Percentiles rank a stretch among this genome's conserved stretches.
These are phyloP conservation scores for Pandion haliaetus DNA, from an alignment of 2,113 vertebrate genomes.

Conservation along the genomic window DNA sequence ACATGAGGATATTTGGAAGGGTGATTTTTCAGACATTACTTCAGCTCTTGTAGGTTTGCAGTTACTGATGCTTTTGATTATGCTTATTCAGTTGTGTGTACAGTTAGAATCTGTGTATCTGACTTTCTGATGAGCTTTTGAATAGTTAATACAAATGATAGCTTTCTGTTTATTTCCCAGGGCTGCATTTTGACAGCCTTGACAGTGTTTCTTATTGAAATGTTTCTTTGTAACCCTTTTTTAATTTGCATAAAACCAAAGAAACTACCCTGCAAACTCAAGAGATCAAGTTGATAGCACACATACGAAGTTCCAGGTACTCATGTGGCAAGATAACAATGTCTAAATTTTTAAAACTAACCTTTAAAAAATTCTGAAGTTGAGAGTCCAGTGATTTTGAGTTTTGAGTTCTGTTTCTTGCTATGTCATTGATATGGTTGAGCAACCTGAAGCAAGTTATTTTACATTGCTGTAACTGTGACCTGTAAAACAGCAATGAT, in stretches of 20 bases:
- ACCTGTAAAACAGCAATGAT: neutral
- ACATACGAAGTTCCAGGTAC: neutral
- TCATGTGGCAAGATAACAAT: neutral
- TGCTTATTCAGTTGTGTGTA: neutral
- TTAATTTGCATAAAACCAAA: neutral
- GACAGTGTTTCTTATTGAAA: neutral
- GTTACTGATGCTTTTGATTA: neutral
- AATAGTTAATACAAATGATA: neutral
- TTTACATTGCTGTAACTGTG: neutral
- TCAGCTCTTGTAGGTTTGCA: neutral
- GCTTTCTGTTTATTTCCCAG: neutral
- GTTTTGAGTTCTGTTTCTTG: neutral
- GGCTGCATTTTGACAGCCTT: neutral
- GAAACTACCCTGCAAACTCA: neutral
- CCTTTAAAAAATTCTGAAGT: neutral
- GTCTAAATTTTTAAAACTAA: neutral
- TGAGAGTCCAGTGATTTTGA: neutral
- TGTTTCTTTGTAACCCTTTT: neutral
- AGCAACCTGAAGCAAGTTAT: neutral
- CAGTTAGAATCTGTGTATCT: neutral
- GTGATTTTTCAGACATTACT: neutral
- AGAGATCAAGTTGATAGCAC: neutral
- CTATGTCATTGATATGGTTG: neutral
- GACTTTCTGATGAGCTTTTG: neutral
- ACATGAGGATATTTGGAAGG: neutral